A percentile compares a stretch with the other conserved stretches of the same genome.
phyloP scores from a whole-genome alignment of 2,113 vertebrate species.

The Orientallactaga bullata region DNA sequence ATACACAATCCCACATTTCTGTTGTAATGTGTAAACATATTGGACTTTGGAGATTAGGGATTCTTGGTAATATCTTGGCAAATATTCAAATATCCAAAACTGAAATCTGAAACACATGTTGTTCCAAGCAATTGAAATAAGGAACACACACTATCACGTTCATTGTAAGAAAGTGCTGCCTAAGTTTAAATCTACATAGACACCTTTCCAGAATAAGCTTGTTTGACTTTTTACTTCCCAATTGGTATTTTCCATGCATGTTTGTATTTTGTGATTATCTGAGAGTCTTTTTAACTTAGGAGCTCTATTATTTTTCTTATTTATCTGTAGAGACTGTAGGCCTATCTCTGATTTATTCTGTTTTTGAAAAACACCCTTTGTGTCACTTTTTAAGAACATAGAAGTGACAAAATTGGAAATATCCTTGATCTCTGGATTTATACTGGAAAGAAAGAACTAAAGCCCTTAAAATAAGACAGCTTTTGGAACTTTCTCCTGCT shows the following conservation, averaged over 20 bases:
- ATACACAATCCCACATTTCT: background rate
- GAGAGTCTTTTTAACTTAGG: background rate
- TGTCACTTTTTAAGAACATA: background rate
- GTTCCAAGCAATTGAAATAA: too few relatives aligned
- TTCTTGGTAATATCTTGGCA: background rate
- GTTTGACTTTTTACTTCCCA: background rate
- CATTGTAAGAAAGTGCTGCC: background rate
- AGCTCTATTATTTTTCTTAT: slow-evolving; percentile 2
- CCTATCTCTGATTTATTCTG: background rate
- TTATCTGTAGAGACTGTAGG: slow-evolving; percentile 1
- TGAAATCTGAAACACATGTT: background rate
- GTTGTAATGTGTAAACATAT: background rate
- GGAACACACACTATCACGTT: background rate
- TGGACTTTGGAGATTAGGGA: background rate
- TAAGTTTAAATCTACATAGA: background rate
- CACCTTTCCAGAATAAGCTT: background rate
- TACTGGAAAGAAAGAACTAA: slow-evolving; percentile 35
- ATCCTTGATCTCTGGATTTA: slow-evolving; percentile 9
- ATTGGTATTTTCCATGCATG: background rate
- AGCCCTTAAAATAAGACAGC: background rate
- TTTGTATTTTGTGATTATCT: background rate
- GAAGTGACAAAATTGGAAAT: background rate
- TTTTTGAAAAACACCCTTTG: background rate
- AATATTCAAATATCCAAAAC: background rate
- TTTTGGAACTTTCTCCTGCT: background rate